Conservation (phyloP, 2,113 vertebrate genomes). For the Myrmecophaga tridactyla region DNA sequence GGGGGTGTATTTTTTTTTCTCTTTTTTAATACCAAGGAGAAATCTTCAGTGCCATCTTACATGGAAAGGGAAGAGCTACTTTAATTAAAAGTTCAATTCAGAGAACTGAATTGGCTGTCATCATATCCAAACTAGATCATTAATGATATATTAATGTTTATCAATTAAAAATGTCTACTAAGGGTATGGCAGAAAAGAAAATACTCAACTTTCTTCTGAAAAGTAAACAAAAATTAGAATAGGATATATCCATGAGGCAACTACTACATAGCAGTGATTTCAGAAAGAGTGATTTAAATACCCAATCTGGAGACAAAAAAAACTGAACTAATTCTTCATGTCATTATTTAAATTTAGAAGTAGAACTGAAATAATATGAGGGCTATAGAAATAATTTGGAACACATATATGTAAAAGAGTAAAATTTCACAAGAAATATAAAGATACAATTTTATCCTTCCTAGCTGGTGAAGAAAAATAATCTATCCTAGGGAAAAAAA, state of each 20-base stretch:
- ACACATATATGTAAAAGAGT: neutral
- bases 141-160: neutral
- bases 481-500: neutral
- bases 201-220: neutral
- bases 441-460: neutral
- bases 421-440: neutral
- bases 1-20: neutral
- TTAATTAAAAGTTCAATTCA: constrained; percentile 21
- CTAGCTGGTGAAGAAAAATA: neutral
- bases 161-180: neutral
- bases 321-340: neutral
- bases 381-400: neutral
- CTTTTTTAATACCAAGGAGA: neutral
- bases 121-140: neutral
- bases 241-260: neutral
- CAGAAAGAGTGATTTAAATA: neutral
- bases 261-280: neutral
- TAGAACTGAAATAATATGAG: neutral
- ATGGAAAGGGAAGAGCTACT: neutral
- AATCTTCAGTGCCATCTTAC: neutral
- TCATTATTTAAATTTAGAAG: neutral
- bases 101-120: neutral
- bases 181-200: neutral
- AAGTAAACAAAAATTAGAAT: neutral
- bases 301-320: neutral